Conservation (phyloP, 2,888 invertebrate species). For the Sarcophaga subvicina region DNA sequence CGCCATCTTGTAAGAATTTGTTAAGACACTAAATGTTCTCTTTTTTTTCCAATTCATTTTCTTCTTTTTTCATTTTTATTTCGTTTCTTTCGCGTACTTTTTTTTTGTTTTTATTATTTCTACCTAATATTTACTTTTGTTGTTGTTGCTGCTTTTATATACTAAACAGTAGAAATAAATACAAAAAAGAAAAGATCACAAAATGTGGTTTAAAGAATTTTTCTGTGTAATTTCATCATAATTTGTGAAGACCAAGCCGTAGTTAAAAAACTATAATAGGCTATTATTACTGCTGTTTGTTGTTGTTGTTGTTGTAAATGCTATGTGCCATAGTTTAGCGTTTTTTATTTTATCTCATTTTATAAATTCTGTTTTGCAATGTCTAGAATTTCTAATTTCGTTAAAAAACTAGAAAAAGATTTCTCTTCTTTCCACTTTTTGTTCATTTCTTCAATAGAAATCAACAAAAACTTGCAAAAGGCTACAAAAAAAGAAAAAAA, state of each 20-base stretch:
- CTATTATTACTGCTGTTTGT: slow-evolving; percentile 43
- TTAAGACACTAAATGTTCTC: slow-evolving; percentile 55
- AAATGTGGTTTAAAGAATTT: slow-evolving; percentile 68
- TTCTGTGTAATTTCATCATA: slow-evolving; percentile 69
- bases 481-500: not conserved
- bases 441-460: not conserved
- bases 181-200: slow-evolving; percentile 16
- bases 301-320: not conserved
- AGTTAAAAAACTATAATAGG: slow-evolving; percentile 52
- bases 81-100: not conserved
- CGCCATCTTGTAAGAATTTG: slow-evolving; percentile 70
- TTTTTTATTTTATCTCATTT: not conserved
- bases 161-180: too few relatives aligned
- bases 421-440: slow-evolving; percentile 10
- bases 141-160: slow-evolving; percentile 46
- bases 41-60: slow-evolving; percentile 1
- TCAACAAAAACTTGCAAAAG: not conserved
- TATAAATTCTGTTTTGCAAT: slow-evolving; percentile 39
- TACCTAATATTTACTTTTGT: slow-evolving; percentile 25
- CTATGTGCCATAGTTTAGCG: not conserved
- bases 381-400: slow-evolving; percentile 60
- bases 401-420: slow-evolving; percentile 24
- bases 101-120: slow-evolving; percentile 43
- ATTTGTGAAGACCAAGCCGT: slow-evolving; percentile 65
- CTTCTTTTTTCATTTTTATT: slow-evolving; percentile 34